A percentile compares a stretch with the other conserved stretches of the same genome.
These are phyloP conservation scores for Crocodylus rhombifer DNA, from an alignment of 2,797 vertebrate genomes.

Conservation along the genomic window DNA sequence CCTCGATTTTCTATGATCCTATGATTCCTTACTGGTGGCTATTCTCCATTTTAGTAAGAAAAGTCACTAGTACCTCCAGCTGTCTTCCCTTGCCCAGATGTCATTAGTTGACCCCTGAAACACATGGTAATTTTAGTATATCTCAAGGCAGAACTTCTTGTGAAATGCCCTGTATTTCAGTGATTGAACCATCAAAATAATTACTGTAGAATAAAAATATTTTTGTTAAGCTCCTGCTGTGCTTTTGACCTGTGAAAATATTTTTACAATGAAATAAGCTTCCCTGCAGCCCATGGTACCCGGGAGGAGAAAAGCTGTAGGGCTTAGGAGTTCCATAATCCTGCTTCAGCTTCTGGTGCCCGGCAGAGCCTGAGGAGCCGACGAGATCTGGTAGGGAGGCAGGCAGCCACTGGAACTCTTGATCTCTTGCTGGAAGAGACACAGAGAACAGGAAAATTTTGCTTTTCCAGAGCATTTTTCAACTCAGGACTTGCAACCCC, in stretches of 20 bases:
- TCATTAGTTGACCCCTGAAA: background rate
- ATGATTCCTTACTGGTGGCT: background rate
- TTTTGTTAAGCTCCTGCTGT: background rate
- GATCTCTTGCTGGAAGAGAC: background rate
- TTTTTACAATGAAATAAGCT: background rate
- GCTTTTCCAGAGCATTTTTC: background rate
- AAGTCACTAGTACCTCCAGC: background rate
- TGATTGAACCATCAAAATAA: background rate
- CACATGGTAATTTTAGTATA: background rate
- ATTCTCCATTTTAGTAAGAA: background rate
- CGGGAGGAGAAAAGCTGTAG: background rate
- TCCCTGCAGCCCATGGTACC: background rate
- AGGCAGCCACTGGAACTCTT: background rate
- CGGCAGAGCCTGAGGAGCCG: background rate
- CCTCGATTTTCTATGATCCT: no score
- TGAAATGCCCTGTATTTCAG: background rate
- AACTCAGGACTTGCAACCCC: background rate
- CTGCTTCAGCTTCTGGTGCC: background rate
- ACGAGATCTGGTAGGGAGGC: background rate
- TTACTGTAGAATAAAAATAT: background rate
- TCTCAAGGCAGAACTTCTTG: background rate
- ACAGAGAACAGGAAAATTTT: background rate
- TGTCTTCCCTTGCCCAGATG: background rate
- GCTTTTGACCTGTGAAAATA: background rate
- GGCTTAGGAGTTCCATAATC: background rate